phyloP scores from a whole-genome alignment of 2,797 vertebrate genomes.

The Lepilemur septentrionalis region DNA sequence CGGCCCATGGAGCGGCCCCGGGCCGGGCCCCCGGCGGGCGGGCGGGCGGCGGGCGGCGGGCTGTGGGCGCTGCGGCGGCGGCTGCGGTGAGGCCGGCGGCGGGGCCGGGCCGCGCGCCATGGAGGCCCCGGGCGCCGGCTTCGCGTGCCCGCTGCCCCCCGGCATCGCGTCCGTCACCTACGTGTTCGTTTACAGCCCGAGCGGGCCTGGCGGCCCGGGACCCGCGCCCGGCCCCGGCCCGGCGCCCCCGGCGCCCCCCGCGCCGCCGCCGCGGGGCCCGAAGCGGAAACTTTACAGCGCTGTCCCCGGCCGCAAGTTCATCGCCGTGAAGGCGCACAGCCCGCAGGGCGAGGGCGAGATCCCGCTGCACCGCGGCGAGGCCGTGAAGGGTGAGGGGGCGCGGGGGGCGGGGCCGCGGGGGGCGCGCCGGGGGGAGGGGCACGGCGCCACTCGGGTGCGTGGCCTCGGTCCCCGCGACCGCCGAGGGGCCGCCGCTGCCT shows the following conservation, averaged over 20 bases:
- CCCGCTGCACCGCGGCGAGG: slow-evolving; percentile 95
- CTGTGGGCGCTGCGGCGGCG: slow-evolving; percentile 77
- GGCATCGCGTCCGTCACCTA: slow-evolving; percentile 96
- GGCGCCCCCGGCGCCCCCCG: slow-evolving; percentile 82
- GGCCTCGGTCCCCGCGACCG: background rate
- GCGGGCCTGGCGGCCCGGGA: slow-evolving; percentile 89
- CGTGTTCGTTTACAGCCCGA: slow-evolving; percentile 99
- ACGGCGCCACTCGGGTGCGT: background rate
- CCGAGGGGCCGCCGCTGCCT: background rate
- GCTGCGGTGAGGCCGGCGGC: slow-evolving; percentile 81
- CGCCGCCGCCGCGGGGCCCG: slow-evolving; percentile 88
- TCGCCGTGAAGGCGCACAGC: slow-evolving; percentile 95
- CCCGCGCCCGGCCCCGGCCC: slow-evolving; percentile 84
- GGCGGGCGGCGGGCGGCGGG: slow-evolving; percentile 69
- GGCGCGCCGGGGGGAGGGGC: background rate
- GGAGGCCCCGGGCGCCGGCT: slow-evolving; percentile 85
- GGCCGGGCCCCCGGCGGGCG: slow-evolving; percentile 77
- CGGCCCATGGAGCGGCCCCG: slow-evolving; percentile 81
- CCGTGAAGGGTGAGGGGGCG: slow-evolving; percentile 93
- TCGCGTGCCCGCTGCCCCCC: slow-evolving; percentile 90
- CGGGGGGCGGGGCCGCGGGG: background rate
- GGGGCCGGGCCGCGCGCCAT: slow-evolving; percentile 80
- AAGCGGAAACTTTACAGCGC: slow-evolving; percentile 99
- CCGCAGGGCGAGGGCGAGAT: slow-evolving; percentile 97
- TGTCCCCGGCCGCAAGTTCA: slow-evolving; percentile 96